Conservation (phyloP, 2,888 invertebrate genomes). For the Watsonalla binaria region DNA sequence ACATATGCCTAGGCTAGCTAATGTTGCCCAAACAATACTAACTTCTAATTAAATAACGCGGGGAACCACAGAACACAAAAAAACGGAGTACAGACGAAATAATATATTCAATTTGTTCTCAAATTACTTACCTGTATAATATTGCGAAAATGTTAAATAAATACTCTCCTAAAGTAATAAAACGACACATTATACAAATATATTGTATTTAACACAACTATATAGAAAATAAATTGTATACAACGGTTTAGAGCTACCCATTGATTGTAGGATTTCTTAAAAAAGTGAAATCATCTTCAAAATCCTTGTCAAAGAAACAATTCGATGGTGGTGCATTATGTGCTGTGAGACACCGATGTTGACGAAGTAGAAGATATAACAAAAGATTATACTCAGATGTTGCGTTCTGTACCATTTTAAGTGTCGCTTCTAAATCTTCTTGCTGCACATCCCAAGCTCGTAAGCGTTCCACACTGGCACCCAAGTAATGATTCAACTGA, state of each 20-base stretch:
- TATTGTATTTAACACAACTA: conserved; percentile 1
- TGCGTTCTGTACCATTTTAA: conserved; percentile 1
- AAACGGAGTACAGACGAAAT: too few species aligned
- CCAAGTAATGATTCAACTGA: neutral
- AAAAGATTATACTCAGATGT: conserved; percentile 1
- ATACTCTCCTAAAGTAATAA: too few species aligned
- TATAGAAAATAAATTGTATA: neutral
- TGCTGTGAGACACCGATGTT: neutral
- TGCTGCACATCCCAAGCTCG: conserved; percentile 1
- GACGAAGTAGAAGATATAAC: neutral
- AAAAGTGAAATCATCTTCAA: conserved; percentile 1
- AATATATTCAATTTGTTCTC: too few species aligned
- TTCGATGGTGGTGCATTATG: neutral
- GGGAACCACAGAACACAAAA: too few species aligned
- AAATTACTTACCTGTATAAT: too few species aligned
- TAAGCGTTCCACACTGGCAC: neutral
- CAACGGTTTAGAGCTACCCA: neutral
- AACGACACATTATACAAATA: neutral
- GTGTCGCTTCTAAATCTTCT: conserved; percentile 1
- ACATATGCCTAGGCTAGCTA: too few species aligned
- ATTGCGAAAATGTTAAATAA: too few species aligned
- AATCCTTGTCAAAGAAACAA: conserved; percentile 1
- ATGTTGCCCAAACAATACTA: too few species aligned
- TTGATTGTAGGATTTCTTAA: conserved; percentile 1
- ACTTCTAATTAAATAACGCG: too few species aligned